phyloP scores from a whole-genome alignment of 2,797 vertebrate genomes.

The Cercopithecus neglectus region DNA sequence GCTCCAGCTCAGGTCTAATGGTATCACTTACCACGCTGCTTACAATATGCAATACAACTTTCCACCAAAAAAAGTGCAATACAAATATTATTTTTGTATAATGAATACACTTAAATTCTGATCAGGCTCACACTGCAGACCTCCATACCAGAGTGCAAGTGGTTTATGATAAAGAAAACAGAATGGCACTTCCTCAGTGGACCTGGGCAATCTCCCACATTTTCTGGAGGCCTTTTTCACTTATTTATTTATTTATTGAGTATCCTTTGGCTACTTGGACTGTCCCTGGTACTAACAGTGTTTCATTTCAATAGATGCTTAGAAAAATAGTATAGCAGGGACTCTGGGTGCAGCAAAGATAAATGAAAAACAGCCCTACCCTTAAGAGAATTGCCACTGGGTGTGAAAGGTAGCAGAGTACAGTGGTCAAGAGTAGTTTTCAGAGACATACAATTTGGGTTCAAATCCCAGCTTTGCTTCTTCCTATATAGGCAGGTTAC shows the following conservation, averaged over 20 bases:
- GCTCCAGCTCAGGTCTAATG: not conserved
- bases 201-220: not conserved
- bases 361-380: not conserved
- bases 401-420: not conserved
- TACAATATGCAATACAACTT: not conserved
- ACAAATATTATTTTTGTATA: slow-evolving; percentile 8
- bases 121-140: not conserved
- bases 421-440: not conserved
- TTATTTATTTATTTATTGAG: not conserved
- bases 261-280: not conserved
- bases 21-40: not conserved
- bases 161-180: not conserved
- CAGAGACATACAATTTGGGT: not conserved
- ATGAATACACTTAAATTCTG: not conserved
- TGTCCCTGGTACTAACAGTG: not conserved
- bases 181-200: not conserved
- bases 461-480: not conserved
- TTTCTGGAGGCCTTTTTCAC: not conserved
- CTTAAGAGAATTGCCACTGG: not conserved
- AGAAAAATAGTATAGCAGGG: not conserved
- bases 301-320: not conserved
- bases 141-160: not conserved
- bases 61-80: not conserved
- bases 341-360: not conserved
- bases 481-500: not conserved